Evolutionary conservation across 2,888 invertebrate genomes (phyloP), one percentile per base, ranked within the genome.

Genomic region (Lepidochitona cinerea): DNA sequence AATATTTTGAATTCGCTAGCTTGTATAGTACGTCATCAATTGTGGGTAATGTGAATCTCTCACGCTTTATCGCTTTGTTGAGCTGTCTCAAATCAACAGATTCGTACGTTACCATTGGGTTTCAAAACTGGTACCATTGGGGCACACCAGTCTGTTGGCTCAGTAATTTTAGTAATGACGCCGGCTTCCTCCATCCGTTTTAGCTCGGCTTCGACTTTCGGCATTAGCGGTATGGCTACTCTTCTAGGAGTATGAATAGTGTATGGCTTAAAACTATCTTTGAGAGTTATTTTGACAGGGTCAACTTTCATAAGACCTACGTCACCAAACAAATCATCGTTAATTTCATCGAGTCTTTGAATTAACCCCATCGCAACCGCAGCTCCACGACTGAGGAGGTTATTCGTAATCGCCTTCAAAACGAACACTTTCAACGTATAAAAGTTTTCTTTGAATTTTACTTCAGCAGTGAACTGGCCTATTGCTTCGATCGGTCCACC

Each of bases 131-230:
- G 71, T 6, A 77, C 79, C 18, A 78, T 32, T 12, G 74, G 73
- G 29, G 79, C 74, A 14, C 75, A 75, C 75, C 80, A 79, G n/a
- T 75, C 77, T 9, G 78, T 75, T 3, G 80, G 79, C 18, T 71
- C 68, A 1, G 68, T 75, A 1, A 77, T 72, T 36, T 72, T 66
- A 36, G 32, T n/a, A 41, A 79, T 78, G 12, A 78, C 75, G 4
- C 70, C 75, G 1, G 67, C 73, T 5, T 64, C 7, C 35, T 76
- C 71, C 72, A 80, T 78, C 7, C 70, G 33, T 33, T 79, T 49
- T 7, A 77, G 71, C 49, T 79, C 77, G 18, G 36, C 59, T 29
- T 74, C 74, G 5, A 74, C 67, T 68, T 68, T 76, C 23, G n/a
- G 71, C 23, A 75, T 18, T 7, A 78, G 37, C 12, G 72, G 74